Conservation (phyloP, 2,888 invertebrate genomes). For the Cryptops parisi region DNA sequence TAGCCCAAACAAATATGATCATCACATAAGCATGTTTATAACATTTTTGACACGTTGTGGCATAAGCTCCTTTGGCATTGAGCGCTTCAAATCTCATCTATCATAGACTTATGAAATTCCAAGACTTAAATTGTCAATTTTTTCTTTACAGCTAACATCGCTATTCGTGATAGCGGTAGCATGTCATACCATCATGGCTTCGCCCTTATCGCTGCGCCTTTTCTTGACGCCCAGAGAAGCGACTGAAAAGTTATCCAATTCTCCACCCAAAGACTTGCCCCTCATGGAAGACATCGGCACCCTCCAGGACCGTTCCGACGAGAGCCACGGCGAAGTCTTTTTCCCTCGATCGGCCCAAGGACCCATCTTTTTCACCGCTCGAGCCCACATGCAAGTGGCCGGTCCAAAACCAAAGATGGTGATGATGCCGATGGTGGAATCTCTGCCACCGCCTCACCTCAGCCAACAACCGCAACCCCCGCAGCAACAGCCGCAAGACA, state of each 20-base stretch:
- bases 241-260: not conserved
- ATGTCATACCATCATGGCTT: not conserved
- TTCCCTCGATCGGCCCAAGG: not conserved
- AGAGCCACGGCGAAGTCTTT: not conserved
- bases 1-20: too few species aligned
- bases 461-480: not conserved
- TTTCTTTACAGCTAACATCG: too few species aligned
- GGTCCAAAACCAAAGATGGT: not conserved
- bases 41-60: too few species aligned
- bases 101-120: too few species aligned
- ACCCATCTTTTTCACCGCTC: conserved; percentile 4
- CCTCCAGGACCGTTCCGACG: not conserved
- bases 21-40: too few species aligned
- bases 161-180: not conserved
- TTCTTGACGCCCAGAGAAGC: not conserved
- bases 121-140: too few species aligned
- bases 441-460: not conserved
- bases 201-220: not conserved
- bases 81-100: too few species aligned
- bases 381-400: not conserved
- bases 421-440: not conserved
- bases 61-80: too few species aligned
- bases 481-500: not conserved
- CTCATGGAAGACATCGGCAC: not conserved
- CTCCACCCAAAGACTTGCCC: too few species aligned